phyloP scores from a whole-genome alignment of 2,797 vertebrate genomes.

The Trachurus trachurus region DNA sequence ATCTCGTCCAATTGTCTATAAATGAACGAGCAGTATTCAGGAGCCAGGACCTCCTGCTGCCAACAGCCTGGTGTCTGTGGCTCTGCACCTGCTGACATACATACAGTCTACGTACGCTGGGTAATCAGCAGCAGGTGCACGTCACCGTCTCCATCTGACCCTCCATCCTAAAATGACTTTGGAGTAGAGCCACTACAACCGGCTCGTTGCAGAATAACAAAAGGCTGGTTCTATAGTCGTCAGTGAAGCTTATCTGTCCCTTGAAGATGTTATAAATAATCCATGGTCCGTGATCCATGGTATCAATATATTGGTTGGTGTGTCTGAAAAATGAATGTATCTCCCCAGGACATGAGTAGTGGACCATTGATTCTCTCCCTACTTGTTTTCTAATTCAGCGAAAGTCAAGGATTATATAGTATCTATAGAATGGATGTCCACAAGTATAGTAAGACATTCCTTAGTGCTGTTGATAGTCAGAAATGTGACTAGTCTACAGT shows the following conservation, averaged over 20 bases:
- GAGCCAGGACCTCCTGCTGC: slow-evolving; percentile 22
- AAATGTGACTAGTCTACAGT: too few species aligned
- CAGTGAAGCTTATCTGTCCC: neutral
- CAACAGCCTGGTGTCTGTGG: slow-evolving; percentile 16
- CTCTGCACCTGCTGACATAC: slow-evolving; percentile 27
- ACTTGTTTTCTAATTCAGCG: neutral
- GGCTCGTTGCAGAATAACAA: neutral
- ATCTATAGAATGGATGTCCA: too few species aligned
- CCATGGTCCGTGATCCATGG: neutral
- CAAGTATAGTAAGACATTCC: too few species aligned
- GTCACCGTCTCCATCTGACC: neutral
- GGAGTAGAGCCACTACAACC: neutral
- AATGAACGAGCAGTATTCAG: slow-evolving; percentile 33
- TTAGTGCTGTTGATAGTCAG: too few species aligned
- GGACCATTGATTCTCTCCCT: neutral
- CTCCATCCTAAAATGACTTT: neutral
- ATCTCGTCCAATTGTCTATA: slow-evolving; percentile 22
- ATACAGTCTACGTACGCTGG: neutral
- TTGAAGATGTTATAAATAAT: slow-evolving; percentile 2
- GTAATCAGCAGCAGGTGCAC: slow-evolving; percentile 24
- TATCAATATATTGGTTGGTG: neutral
- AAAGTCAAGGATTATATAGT: too few species aligned
- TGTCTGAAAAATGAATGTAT: neutral
- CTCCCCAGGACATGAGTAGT: neutral
- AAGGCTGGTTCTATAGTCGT: neutral